Evolutionary conservation across 2,888 invertebrate species (phyloP), one percentile per base, ranked within the genome.

Genomic region (Conus canariensis): DNA sequence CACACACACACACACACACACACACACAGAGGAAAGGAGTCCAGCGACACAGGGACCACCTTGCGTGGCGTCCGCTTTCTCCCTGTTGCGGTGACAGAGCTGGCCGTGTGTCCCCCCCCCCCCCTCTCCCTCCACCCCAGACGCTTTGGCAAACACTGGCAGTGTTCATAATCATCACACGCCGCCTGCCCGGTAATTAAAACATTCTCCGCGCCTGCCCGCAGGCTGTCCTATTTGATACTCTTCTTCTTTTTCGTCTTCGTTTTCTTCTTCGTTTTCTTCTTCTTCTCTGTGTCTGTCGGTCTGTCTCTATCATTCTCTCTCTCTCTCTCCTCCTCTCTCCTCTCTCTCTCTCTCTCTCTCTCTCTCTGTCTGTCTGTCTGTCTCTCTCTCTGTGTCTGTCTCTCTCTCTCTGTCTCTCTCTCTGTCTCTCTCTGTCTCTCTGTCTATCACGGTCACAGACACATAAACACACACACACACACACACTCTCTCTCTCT

Each of bases 261-360:
- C 64, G 45, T 64, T 64, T 16, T 64, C 86, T 90, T 30, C 74
- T 85, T 90, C 74, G 86, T 58, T 86, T 45, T 90, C 90, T 58
- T 85, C 74, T 74, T 19, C n/a, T 58, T 86, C 64, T 90, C 86
- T 86, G 25, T 90, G 85, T 86, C 86, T 90, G 58, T 86, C 59
- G 19, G 22, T 19, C 86, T 74, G 58, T 4, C 70, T 85, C 45
- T 56, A 9, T 59, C 77, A 60, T n/a, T 60, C 60, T 30, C 45
- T 64, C 12, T 64, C 16, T 80, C 30, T 88, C 64, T 88, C 88
- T 88, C 56, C 77, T 56, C 77, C 25, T 25, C 30, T 8, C 80
- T 80, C 9, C 80, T 80, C 80, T 80, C 25, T 88, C 64, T 88
- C 88, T 88, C 56, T 88, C 70, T 88, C 25, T 25, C 30, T 8